A percentile compares a stretch with the other conserved stretches of the same genome.
These are phyloP conservation scores for Tachystola acroxantha DNA, from an alignment of 2,888 invertebrate species.

Conservation along the genomic window DNA sequence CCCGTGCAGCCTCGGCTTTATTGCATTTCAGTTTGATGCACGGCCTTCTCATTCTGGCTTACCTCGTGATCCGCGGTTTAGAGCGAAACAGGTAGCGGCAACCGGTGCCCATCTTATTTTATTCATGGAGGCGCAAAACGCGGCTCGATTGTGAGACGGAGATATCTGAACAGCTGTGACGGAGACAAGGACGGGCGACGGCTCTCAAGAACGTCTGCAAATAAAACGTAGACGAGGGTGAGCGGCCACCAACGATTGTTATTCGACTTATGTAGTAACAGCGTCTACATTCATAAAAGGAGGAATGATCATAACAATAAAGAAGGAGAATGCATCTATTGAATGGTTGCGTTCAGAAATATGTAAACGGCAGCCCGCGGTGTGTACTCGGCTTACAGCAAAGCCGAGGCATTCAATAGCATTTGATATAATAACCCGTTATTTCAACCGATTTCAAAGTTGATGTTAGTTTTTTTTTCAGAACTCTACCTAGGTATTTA, in stretches of 20 bases:
- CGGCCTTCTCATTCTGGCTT: conserved; percentile 36
- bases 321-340: conserved; percentile 49
- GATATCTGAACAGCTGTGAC: conserved; percentile 35
- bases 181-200: conserved; percentile 42
- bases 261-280: conserved; percentile 47
- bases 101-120: conserved; percentile 57
- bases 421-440: too few relatives aligned
- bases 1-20: conserved; percentile 54
- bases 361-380: conserved; percentile 37
- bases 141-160: conserved; percentile 41
- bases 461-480: too few relatives aligned
- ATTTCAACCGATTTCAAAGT: too few relatives aligned
- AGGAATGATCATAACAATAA: conserved; percentile 49
- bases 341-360: conserved; percentile 36
- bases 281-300: conserved; percentile 39
- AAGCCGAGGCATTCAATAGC: too few relatives aligned
- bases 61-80: conserved; percentile 15
- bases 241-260: conserved; percentile 61
- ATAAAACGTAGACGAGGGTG: conserved; percentile 52
- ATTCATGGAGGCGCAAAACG: conserved; percentile 55
- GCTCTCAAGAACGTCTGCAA: conserved; percentile 48
- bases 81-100: conserved; percentile 50
- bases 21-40: conserved; percentile 50
- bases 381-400: background rate
- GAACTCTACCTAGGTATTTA: too few relatives aligned